Base-by-base conservation (phyloP, 2,888 invertebrate species). In the Mesorhabditis spiculigera region DNA sequence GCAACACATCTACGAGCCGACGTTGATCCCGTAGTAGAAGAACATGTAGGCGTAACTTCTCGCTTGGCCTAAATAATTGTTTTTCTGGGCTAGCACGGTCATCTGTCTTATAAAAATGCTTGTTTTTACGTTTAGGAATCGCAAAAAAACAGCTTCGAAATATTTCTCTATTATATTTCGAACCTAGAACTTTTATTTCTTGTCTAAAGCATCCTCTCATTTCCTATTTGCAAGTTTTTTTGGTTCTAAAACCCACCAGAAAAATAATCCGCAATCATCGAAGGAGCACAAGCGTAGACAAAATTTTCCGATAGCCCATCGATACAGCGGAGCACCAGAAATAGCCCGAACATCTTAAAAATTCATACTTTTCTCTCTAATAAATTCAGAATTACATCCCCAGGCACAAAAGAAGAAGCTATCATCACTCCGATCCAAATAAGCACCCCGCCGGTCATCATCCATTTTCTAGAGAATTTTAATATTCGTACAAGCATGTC, bases 261-360 rank as follows among this genome's bases (percentile, higher is more conserved):
- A n/a, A 50, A 50, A 50, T 50, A 50, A 50, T 50, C 58, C 10
- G 58, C 58, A n/a, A 50, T 50, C 58, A 50, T 50, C 58, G 58
- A 50, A 10, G 58, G 58, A 50, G 58, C 58, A 50, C 58, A 50
- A 50, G 58, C 58, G 58, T 50, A 50, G 58, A 50, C 58, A n/a
- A 50, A 50, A 50, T 50, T 50, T 3, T 50, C 58, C 58, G 58
- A 50, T n/a, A 50, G n/a, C n/a, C 58, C 58, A n/a, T 50, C 58
- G 58, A 50, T n/a, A 50, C 58, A 50, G n/a, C 58, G 58, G 1
- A 50, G 58, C n/a, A 50, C 8, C 8, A 50, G 58, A n/a, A 50
- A 50, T 13, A 50, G 58, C 58, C 58, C 8, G n/a, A 50, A 50
- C 58, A 50, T 50, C 58, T 50, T 1, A 3, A 3, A 50, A 50